phyloP scores from a whole-genome alignment of 2,888 invertebrate species.

The Drosophila stalkeri region DNA sequence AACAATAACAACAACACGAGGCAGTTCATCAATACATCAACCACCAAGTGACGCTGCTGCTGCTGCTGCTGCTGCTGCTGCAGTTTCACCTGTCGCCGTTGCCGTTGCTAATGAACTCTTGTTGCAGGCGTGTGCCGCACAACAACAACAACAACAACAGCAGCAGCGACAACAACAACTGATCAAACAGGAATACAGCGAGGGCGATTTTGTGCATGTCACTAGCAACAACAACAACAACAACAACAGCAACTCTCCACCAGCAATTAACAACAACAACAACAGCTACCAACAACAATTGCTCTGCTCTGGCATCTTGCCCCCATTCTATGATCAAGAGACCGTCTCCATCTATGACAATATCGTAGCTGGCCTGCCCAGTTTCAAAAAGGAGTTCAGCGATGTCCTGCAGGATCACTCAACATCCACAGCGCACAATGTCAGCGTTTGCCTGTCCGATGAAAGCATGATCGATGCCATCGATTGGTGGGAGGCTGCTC shows the following conservation, averaged over 20 bases:
- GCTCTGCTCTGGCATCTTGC: constrained; percentile 63
- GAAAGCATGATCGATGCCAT: constrained; percentile 86
- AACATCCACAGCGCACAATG: constrained; percentile 32
- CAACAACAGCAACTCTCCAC: constrained; percentile 42
- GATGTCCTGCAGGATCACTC: constrained; percentile 84
- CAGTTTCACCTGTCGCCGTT: constrained; percentile 83
- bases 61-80: constrained; percentile 56
- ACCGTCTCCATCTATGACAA: constrained; percentile 69
- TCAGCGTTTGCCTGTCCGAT: constrained; percentile 83
- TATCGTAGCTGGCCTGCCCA: constrained; percentile 65
- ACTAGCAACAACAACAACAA: constrained; percentile 49
- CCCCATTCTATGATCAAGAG: constrained; percentile 76
- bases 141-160: constrained; percentile 58
- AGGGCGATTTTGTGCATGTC: constrained; percentile 55
- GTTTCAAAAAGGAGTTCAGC: constrained; percentile 81
- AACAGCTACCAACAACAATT: constrained; percentile 51
- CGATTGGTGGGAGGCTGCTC: constrained; percentile 86
- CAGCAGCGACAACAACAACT: constrained; percentile 39
- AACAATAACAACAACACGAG: constrained; percentile 34
- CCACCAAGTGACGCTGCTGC: constrained; percentile 54
- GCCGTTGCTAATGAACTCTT: constrained; percentile 81
- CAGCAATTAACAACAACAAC: constrained; percentile 45
- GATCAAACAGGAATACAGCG: constrained; percentile 75
- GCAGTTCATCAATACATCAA: constrained; percentile 71
- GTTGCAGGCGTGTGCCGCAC: constrained; percentile 83